Evolutionary conservation across 2,113 vertebrate genomes (phyloP), one percentile per base, ranked within the genome.

Genomic region (Leuciscus idus): DNA sequence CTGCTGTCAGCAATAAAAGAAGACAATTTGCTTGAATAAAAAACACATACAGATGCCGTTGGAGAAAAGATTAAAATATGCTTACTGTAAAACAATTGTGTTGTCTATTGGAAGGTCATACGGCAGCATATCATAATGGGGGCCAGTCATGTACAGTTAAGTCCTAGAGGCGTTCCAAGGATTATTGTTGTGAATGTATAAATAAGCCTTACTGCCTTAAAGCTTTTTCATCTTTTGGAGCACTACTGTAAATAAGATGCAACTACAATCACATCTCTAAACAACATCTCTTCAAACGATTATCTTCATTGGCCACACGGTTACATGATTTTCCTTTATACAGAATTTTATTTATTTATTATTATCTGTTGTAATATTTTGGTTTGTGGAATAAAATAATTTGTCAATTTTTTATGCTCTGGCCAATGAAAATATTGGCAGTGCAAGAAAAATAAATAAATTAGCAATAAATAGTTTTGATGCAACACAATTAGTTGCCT

Each of bases 1-100:
- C 93, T 94, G 93, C 95, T 95, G 95, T 96, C 95, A 97, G 95
- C 95, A 94, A 96, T 94, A 95, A 95, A 85, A 91, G 94, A 94
- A 92, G 92, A 89, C 92, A 89, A 87, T 95, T 95, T 95, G 96
- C 94, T 94, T 96, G 94, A 96, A 96, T 96, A 95, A 96, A 96
- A 96, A 96, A 96, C 95, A 96, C 95, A 95, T 94, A 94, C 43
- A 73, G 76, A 62, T 84, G 52, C 83, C 6, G 62, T 91, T 92
- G 94, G 95, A 95, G 94, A 92, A 92, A 91, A 85, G 79, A 87
- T 87, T 88, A 78, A 86, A 84, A 74, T 59, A 55, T 55, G 59
- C 50, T 80, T 85, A 80, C 50, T 79, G 61, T 68, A 85, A 77
- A 85, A 77, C 10, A 13, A 68, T 83, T 85, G n/a, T n/a, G 70